Evolutionary conservation across 1,140 invertebrate genomes (phyloP).

Genomic region (Drosophila rufa): DNA sequence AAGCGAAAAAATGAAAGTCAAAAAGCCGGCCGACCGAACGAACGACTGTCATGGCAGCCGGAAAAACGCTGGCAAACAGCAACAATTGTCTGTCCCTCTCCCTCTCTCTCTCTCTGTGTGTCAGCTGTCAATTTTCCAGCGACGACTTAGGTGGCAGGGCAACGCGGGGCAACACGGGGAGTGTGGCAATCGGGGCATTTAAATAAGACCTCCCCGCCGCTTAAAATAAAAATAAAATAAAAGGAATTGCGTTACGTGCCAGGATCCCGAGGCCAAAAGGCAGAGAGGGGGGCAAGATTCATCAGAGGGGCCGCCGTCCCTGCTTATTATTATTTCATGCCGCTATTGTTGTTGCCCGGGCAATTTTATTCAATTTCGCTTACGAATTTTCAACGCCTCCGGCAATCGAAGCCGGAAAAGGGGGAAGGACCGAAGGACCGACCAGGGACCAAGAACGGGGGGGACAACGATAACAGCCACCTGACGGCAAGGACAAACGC

Average conservation of each 20-base stretch:
- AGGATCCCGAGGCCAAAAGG: neutral
- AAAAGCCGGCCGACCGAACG: slow-evolving; percentile 26
- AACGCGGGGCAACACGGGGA: neutral
- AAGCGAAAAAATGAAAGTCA: slow-evolving; percentile 28
- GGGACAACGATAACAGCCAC: slow-evolving; percentile 37
- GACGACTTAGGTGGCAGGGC: slow-evolving; percentile 27
- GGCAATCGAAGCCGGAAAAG: slow-evolving; percentile 46
- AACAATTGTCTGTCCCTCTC: slow-evolving; percentile 36
- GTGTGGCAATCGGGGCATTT: slow-evolving; percentile 37
- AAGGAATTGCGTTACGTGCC: slow-evolving; percentile 59
- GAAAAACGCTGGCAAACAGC: slow-evolving; percentile 35
- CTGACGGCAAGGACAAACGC: slow-evolving; percentile 21
- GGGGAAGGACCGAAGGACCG: neutral
- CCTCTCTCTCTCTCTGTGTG: slow-evolving; percentile 15
- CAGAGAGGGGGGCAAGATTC: neutral
- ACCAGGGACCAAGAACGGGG: neutral
- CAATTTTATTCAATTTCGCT: slow-evolving; percentile 73
- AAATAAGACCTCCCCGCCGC: slow-evolving; percentile 57
- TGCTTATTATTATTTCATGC: slow-evolving; percentile 71
- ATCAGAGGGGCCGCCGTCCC: neutral
- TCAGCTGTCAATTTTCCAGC: slow-evolving; percentile 50
- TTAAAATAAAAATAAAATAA: slow-evolving; percentile 34
- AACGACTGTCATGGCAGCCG: slow-evolving; percentile 45
- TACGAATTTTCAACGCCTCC: slow-evolving; percentile 59
- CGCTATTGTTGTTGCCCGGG: slow-evolving; percentile 32